Evolutionary conservation across 2,113 vertebrate genomes (phyloP).

Genomic region (Sclerurus mexicanus): DNA sequence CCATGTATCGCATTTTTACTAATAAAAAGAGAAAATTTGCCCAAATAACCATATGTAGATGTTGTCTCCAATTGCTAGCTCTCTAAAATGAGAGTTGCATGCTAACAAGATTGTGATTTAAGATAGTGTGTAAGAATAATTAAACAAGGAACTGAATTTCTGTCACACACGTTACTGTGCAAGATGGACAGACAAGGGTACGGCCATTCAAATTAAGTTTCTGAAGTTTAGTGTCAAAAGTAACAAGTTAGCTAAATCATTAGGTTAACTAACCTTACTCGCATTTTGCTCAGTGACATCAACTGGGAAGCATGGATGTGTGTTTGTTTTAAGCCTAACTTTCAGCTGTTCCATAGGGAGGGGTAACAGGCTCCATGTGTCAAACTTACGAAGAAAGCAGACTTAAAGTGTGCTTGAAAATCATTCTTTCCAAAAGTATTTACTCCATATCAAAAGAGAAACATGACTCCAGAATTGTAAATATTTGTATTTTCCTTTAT

Average conservation of each 20-base stretch:
- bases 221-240: not conserved
- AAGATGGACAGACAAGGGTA: not conserved
- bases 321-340: not conserved
- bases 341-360: rapidly evolving
- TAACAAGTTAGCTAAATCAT: not conserved
- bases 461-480: not conserved
- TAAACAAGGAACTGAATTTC: not conserved
- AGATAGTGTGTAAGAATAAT: not conserved
- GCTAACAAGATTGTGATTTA: not conserved
- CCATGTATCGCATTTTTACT: not conserved
- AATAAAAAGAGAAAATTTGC: not conserved
- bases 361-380: not conserved
- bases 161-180: not conserved
- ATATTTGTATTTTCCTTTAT: not conserved
- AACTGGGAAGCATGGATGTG: not conserved
- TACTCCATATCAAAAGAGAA: not conserved
- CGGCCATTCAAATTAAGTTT: not conserved
- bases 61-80: not conserved
- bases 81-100: not conserved
- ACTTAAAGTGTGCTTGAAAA: not conserved
- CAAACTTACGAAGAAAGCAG: not conserved
- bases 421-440: not conserved
- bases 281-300: not conserved
- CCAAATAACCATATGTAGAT: not conserved
- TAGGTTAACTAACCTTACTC: not conserved